Percentiles rank a stretch among this genome's conserved stretches.
Conservation (phyloP, 37 sponge, comb jelly and placozoan genomes). For the Spongilla lacustris region DNA sequence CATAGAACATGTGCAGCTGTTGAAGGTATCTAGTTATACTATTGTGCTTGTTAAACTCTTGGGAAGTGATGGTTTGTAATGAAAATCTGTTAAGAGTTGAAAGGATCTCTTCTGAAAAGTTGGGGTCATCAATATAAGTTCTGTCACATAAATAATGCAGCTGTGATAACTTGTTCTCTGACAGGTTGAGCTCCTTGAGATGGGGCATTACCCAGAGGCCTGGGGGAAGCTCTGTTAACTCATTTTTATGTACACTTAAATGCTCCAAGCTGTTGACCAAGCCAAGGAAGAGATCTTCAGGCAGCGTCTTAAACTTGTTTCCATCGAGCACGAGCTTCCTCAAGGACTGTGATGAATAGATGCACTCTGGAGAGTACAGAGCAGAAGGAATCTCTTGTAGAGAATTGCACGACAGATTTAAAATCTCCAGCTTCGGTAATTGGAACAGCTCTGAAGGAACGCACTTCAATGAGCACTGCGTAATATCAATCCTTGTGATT, state of each 20-base stretch:
- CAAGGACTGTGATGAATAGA: slow-evolving; percentile 34
- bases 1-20: not conserved
- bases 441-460: slow-evolving; percentile 72
- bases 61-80: not conserved
- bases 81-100: not conserved
- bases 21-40: not conserved
- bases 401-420: slow-evolving; percentile 49
- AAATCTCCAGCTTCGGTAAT: slow-evolving; percentile 25
- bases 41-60: not conserved
- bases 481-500: not conserved
- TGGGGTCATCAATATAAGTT: slow-evolving; percentile 17
- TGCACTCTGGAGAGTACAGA: not conserved
- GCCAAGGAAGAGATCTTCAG: slow-evolving; percentile 51
- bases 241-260: slow-evolving; percentile 52
- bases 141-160: slow-evolving; percentile 62
- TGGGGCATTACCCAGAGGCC: slow-evolving; percentile 66
- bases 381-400: slow-evolving; percentile 42
- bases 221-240: slow-evolving; percentile 56
- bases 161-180: slow-evolving; percentile 46
- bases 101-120: slow-evolving; percentile 2
- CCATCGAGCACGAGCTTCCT: slow-evolving; percentile 38
- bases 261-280: slow-evolving; percentile 38
- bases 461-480: not conserved
- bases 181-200: slow-evolving; percentile 53
- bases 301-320: slow-evolving; percentile 55